phyloP scores from a whole-genome alignment of 1,140 invertebrate species.

The Ceratosolen solmsi region DNA sequence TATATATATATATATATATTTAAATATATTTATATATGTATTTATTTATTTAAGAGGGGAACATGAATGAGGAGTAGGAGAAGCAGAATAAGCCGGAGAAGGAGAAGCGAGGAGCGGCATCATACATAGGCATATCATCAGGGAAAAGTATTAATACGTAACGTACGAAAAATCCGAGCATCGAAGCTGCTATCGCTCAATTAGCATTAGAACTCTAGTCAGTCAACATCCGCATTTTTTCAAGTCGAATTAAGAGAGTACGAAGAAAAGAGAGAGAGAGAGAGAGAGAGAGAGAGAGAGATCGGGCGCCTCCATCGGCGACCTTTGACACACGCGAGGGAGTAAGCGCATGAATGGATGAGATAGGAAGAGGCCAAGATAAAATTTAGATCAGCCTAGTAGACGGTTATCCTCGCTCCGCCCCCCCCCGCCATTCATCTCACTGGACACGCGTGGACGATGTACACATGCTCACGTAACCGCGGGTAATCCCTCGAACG shows the following conservation, averaged over 20 bases:
- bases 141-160: conserved; percentile 19
- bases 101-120: neutral
- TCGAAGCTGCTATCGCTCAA: conserved; percentile 26
- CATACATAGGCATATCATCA: neutral
- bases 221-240: conserved; percentile 37
- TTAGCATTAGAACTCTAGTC: conserved; percentile 36
- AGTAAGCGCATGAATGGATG: conserved; percentile 7
- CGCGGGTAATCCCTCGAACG: neutral
- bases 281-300: conserved; percentile 5
- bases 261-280: neutral
- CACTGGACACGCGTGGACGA: neutral
- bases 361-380: neutral
- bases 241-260: neutral
- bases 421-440: neutral
- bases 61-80: too few species aligned
- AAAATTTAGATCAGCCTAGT: conserved; percentile 37
- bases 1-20: too few species aligned
- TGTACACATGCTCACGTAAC: neutral
- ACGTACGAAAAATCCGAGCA: conserved; percentile 25
- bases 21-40: too few species aligned
- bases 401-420: conserved; percentile 17
- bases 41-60: too few species aligned
- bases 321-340: conserved; percentile 30
- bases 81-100: neutral
- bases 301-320: neutral